These are phyloP conservation scores for Acronicta psi DNA, from an alignment of 2,888 invertebrate species.

Conservation along the genomic window DNA sequence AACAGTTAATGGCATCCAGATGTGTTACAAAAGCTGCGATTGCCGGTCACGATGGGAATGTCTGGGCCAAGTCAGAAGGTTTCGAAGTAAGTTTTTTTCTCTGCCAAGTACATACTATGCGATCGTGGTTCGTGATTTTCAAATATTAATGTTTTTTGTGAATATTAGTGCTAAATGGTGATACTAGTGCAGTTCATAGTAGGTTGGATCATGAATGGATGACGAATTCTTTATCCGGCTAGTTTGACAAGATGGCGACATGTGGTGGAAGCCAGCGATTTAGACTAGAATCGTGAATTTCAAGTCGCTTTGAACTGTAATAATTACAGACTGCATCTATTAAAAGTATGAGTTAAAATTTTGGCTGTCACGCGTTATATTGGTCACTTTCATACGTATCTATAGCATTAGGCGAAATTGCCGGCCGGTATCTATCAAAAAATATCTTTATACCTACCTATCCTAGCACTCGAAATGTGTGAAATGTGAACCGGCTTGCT, in stretches of 20 bases:
- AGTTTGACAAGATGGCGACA: constrained; percentile 89
- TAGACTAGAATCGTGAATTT: constrained; percentile 66
- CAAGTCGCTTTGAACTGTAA: constrained; percentile 5
- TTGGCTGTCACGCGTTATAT: not conserved
- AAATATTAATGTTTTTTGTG: constrained; percentile 58
- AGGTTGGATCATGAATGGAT: constrained; percentile 70
- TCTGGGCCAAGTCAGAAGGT: constrained; percentile 97
- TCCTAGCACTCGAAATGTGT: not conserved
- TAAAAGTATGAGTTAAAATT: not conserved
- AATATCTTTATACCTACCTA: constrained; percentile 8
- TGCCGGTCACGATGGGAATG: constrained; percentile 98
- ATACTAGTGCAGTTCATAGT: constrained; percentile 62
- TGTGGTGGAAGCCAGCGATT: constrained; percentile 78
- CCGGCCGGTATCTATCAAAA: constrained; percentile 57
- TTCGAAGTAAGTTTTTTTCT: constrained; percentile 95
- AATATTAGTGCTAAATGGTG: constrained; percentile 59
- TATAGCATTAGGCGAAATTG: constrained; percentile 9
- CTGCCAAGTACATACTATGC: constrained; percentile 68
- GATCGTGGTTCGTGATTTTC: constrained; percentile 71
- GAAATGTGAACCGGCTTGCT: constrained; percentile 6
- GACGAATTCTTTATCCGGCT: constrained; percentile 82
- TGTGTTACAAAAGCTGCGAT: constrained; percentile 98
- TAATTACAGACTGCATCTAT: not conserved
- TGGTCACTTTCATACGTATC: constrained; percentile 1
- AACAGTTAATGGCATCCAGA: constrained; percentile 98